Evolutionary conservation across 2,113 vertebrate species (phyloP), one percentile per base, ranked within the genome.

Genomic region (Thunnus maccoyii): DNA sequence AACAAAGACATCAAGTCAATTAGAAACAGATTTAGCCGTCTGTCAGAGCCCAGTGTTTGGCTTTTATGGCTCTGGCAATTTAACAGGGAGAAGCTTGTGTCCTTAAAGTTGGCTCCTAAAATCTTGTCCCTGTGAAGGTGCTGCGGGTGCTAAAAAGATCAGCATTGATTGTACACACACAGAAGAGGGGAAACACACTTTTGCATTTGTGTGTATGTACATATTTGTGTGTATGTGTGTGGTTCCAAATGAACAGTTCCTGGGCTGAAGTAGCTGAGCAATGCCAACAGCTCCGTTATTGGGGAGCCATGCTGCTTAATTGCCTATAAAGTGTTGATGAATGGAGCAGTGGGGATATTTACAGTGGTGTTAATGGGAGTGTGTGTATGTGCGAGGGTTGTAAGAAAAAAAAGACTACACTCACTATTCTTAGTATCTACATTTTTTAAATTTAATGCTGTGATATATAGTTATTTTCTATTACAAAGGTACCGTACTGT

Each of bases 311-410:
- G 74, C 90, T 91, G 90, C 82, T 90, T 91, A 93, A 93, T 93
- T 86, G 90, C 86, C 88, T 89, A 89, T 91, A 92, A 92, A 88
- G 86, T 77, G 75, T 74, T 90, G 88, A 93, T 91, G 81, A 90
- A 92, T 80, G 84, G 78, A 85, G 73, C 47, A 52, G 72, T 46
- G 74, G 73, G 81, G 80, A 76, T 88, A 85, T 92, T 88, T 92
- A 91, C 90, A 88, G 76, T 50, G 71, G 46, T 70, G 73, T 64
- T 89, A 87, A 92, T 88, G 82, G 69, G 88, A 74, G 76, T 62
- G 57, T 47, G 55, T 46, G 18, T 54, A 51, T 50, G 20, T 79
- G 67, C 27, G 44, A 11, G 30, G 48, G 46, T 1, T 54, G 47
- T 36, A 36, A 54, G 14, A 15, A 67, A 60, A 71, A 60, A 71